Percentiles rank a stretch among this genome's conserved stretches.
phyloP scores from a whole-genome alignment of 1,140 invertebrate genomes.

The Drosophila pachea region DNA sequence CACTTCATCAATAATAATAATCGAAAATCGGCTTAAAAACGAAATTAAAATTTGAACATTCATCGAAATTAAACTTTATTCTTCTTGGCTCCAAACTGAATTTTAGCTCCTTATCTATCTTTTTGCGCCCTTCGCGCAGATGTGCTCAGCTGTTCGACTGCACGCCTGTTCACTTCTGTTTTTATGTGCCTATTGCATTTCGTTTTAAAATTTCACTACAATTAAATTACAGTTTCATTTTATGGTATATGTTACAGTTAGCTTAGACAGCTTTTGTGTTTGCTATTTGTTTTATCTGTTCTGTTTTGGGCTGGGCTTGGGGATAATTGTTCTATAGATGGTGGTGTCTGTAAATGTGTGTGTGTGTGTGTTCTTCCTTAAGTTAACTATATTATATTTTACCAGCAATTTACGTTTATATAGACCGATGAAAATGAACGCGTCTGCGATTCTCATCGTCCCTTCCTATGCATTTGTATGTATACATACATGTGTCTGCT shows the following conservation, averaged over 20 bases:
- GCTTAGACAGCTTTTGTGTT: slow-evolving; percentile 30
- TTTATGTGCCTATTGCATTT: slow-evolving; percentile 41
- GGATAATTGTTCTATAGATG: slow-evolving; percentile 75
- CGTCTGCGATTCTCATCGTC: slow-evolving; percentile 6
- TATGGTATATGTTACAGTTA: slow-evolving; percentile 67
- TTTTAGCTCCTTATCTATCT: slow-evolving; percentile 19
- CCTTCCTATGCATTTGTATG: slow-evolving; percentile 7
- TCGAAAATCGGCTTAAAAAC: slow-evolving; percentile 62
- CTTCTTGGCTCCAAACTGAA: slow-evolving; percentile 66
- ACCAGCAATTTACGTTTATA: slow-evolving; percentile 30
- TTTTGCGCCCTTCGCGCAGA: slow-evolving; percentile 21
- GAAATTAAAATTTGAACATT: slow-evolving; percentile 70
- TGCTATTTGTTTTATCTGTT: slow-evolving; percentile 6
- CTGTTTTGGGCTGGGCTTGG: slow-evolving; percentile 29
- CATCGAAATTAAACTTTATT: slow-evolving; percentile 55
- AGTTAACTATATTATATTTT: slow-evolving; percentile 52
- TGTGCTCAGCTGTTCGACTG: slow-evolving; percentile 25
- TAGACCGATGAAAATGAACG: slow-evolving; percentile 24
- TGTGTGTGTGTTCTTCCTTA: slow-evolving; percentile 52
- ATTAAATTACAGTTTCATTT: slow-evolving; percentile 67
- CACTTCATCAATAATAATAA: slow-evolving; percentile 65
- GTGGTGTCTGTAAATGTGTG: slow-evolving; percentile 5
- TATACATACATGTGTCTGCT: slow-evolving; percentile 9
- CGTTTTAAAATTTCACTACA: slow-evolving; percentile 61
- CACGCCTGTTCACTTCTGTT: slow-evolving; percentile 28